Conservation (phyloP, 2,888 invertebrate species). For the Apodemia mormo region DNA sequence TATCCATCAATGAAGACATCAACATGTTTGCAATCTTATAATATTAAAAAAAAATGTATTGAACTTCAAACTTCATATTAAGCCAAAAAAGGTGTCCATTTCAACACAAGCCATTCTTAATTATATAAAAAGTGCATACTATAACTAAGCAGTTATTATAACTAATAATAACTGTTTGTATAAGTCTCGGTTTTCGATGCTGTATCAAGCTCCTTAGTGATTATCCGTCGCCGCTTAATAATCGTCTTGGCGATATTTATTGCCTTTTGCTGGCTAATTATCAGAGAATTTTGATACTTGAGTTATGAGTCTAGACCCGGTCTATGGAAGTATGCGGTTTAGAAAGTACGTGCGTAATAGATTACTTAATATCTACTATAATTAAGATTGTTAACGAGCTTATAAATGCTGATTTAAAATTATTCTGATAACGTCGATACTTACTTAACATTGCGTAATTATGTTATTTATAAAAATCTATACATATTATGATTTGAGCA, state of each 20-base stretch:
- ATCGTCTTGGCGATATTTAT: slow-evolving; percentile 75
- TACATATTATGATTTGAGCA: too few species aligned
- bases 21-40: too few species aligned
- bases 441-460: neutral
- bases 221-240: slow-evolving; percentile 72
- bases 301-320: slow-evolving; percentile 60
- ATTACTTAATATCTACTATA: slow-evolving; percentile 19
- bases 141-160: slow-evolving; percentile 20
- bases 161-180: slow-evolving; percentile 25
- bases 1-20: too few species aligned
- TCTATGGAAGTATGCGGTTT: slow-evolving; percentile 27
- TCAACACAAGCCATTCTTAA: too few species aligned
- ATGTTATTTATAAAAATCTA: too few species aligned
- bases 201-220: slow-evolving; percentile 60
- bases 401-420: slow-evolving; percentile 7
- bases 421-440: neutral
- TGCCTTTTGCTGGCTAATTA: slow-evolving; percentile 70
- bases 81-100: too few species aligned
- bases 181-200: slow-evolving; percentile 51
- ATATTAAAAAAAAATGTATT: too few species aligned
- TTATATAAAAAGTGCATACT: neutral
- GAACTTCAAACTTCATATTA: too few species aligned
- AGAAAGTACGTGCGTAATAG: slow-evolving; percentile 26
- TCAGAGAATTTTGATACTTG: slow-evolving; percentile 78
- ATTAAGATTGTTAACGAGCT: slow-evolving; percentile 26